phyloP scores from a whole-genome alignment of 1,140 invertebrate genomes.

The Scaptomyza pallida region DNA sequence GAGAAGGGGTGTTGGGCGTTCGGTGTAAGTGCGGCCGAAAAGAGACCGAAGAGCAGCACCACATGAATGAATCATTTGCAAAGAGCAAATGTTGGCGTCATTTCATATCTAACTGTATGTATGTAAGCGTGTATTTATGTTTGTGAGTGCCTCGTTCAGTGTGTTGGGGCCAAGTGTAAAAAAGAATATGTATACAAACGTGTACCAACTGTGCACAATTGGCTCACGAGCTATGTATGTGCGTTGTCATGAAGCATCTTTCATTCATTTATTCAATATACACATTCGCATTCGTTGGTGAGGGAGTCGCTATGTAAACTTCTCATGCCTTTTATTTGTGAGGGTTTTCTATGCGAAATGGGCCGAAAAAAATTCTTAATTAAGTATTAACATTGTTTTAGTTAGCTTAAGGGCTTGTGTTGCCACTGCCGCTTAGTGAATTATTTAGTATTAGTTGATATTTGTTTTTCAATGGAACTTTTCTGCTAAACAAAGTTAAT shows the following conservation, averaged over 20 bases:
- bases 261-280: conserved; percentile 56
- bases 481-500: too few species aligned
- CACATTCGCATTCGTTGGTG: conserved; percentile 12
- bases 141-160: conserved; percentile 18
- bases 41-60: conserved; percentile 21
- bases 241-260: conserved; percentile 21
- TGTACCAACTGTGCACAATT: conserved; percentile 26
- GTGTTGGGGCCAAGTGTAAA: conserved; percentile 3
- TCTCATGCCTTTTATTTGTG: background rate
- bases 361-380: background rate
- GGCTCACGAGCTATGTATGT: conserved; percentile 1
- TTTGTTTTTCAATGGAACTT: too few species aligned
- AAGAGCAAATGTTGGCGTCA: conserved; percentile 69
- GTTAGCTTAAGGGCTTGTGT: too few species aligned
- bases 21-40: conserved; percentile 6
- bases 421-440: too few species aligned
- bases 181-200: conserved; percentile 9
- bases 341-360: background rate
- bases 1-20: conserved; percentile 11
- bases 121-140: conserved; percentile 6
- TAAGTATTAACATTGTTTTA: background rate
- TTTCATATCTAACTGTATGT: conserved; percentile 41
- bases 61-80: conserved; percentile 73
- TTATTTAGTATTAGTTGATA: background rate
- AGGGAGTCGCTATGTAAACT: background rate